A percentile compares a stretch with the other conserved stretches of the same genome.
Conservation (phyloP, 2,888 invertebrate genomes). For the Ichneumon xanthorius region DNA sequence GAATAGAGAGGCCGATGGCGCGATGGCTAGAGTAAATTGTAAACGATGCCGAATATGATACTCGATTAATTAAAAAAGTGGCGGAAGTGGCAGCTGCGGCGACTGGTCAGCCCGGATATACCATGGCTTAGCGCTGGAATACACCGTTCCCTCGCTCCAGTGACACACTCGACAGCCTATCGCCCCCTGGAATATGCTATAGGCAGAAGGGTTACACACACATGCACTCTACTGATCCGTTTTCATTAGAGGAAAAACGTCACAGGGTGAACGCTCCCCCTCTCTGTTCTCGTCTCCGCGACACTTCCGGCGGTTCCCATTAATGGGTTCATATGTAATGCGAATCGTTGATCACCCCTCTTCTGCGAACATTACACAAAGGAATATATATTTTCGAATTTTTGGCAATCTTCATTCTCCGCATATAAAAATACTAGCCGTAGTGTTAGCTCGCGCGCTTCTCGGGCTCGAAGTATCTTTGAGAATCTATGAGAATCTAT, state of each 20-base stretch:
- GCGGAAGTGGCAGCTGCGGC: slow-evolving; percentile 7
- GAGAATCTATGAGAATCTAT: no score
- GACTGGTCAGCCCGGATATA: slow-evolving; percentile 4
- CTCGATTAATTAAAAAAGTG: slow-evolving; percentile 63
- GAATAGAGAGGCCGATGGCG: not conserved
- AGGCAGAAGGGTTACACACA: slow-evolving; percentile 8
- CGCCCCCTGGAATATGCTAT: slow-evolving; percentile 25
- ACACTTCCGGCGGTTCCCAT: not conserved
- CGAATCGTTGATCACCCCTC: not conserved
- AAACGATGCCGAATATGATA: slow-evolving; percentile 62
- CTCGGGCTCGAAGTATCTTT: no score
- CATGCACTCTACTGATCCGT: slow-evolving; percentile 43
- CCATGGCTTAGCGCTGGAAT: slow-evolving; percentile 4
- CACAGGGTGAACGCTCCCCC: slow-evolving; percentile 32
- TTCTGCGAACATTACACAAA: not conserved
- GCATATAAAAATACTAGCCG: no score
- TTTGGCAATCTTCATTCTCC: no score
- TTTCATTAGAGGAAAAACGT: slow-evolving; percentile 64
- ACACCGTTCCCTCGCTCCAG: slow-evolving; percentile 24
- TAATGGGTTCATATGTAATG: not conserved
- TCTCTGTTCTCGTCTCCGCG: not conserved
- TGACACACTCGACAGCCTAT: slow-evolving; percentile 59
- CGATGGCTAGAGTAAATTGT: slow-evolving; percentile 57
- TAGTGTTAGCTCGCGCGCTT: no score
- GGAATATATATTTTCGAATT: no score